Evolutionary conservation across 2,888 invertebrate species (phyloP).

Genomic region (Calephelis perditalis): DNA sequence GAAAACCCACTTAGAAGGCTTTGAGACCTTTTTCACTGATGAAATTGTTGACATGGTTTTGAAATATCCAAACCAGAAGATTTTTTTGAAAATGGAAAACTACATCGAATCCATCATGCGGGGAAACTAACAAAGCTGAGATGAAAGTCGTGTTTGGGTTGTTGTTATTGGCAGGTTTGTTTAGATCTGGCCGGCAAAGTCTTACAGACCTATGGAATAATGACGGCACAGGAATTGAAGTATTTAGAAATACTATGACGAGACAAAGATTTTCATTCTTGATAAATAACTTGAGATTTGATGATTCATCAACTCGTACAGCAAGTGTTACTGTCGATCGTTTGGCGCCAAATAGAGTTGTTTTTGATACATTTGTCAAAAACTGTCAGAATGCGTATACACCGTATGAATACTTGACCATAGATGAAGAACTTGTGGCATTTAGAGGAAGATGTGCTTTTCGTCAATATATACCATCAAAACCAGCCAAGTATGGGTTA

Average conservation of each 20-base stretch:
- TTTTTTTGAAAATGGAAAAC: constrained; percentile 10
- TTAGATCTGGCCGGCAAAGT: constrained; percentile 14
- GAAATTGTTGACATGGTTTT: constrained; percentile 20
- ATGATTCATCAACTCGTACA: constrained; percentile 14
- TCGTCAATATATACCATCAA: too few species aligned
- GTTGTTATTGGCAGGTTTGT: constrained; percentile 18
- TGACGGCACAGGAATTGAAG: constrained; percentile 19
- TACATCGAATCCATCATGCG: constrained; percentile 14
- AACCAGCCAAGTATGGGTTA: background rate
- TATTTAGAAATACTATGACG: constrained; percentile 23
- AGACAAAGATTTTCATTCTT: constrained; percentile 21
- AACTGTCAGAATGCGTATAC: background rate
- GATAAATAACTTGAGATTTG: constrained; percentile 20
- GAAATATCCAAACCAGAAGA: constrained; percentile 20
- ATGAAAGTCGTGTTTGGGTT: constrained; percentile 20
- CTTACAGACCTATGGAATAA: constrained; percentile 17
- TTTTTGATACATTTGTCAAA: constrained; percentile 5
- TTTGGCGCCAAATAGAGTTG: constrained; percentile 19
- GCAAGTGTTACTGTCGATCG: constrained; percentile 18
- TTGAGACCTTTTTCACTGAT: constrained; percentile 17
- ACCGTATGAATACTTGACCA: background rate
- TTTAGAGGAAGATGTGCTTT: too few species aligned
- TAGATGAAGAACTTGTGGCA: too few species aligned
- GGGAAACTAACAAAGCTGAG: constrained; percentile 18
- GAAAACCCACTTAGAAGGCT: too few species aligned